Evolutionary conservation across 2,888 invertebrate species (phyloP).

Genomic region (Papilio protenor): DNA sequence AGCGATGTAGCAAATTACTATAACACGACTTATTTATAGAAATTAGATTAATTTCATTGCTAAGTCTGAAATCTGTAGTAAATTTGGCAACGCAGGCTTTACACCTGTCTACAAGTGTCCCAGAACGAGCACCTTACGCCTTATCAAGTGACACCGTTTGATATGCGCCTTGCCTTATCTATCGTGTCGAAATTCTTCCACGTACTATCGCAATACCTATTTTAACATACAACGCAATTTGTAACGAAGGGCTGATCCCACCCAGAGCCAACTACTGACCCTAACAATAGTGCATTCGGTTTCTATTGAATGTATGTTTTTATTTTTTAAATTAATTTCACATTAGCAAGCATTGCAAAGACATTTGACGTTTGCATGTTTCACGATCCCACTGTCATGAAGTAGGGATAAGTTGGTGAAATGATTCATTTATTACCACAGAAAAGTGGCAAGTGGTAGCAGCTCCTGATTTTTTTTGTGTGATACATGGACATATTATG

Average conservation of each 20-base stretch:
- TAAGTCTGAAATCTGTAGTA: background rate
- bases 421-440: background rate
- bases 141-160: conserved; percentile 84
- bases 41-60: background rate
- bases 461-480: background rate
- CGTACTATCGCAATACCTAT: conserved; percentile 68
- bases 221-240: conserved; percentile 44
- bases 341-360: background rate
- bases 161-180: conserved; percentile 79
- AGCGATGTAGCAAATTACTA: background rate
- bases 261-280: background rate
- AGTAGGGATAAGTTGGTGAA: background rate
- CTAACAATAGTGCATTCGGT: background rate
- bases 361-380: no score
- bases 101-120: conserved; percentile 63
- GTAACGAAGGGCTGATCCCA: background rate
- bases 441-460: background rate
- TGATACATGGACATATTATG: background rate
- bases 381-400: background rate
- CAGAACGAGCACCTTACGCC: conserved; percentile 74
- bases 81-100: conserved; percentile 43
- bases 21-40: background rate
- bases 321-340: background rate
- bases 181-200: conserved; percentile 82
- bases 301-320: background rate